Base-by-base conservation (phyloP, 2,797 vertebrate species). In the Pangasius krempfi region DNA sequence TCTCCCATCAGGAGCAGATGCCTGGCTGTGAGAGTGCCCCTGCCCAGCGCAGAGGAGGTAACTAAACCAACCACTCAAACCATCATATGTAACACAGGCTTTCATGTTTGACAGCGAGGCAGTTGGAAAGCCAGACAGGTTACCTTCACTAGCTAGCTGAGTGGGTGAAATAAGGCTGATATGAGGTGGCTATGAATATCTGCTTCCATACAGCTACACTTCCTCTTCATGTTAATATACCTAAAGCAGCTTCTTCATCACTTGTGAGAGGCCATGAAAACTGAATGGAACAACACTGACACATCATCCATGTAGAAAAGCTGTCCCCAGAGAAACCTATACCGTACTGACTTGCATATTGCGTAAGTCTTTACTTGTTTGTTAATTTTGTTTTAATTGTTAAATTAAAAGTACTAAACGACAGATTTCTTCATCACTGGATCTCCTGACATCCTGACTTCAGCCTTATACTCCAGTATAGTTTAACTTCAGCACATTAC, bases 1-100 rank as follows among this genome's bases (percentile, higher is more conserved):
- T 95, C 96, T 4, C 98, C 99, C 0, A 99, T 99, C 92, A 95
- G 97, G 86, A 99, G 99, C 92, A 95, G 99, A 87, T 99, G 99
- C 89, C 94, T 99, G 93, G 98, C 97, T 4, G 89, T 99, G 85
- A 95, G 98, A 87, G 97, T 99, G 62, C 97, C 98, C 86, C 96
- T 99, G 91, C 98, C 98, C 37, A 98, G 97, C 94, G 93, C 95
- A 52, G 98, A 98, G 86, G 98, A 99, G 92, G 99, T 98, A 94
- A 37, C n/a, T n/a, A 52, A 27, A 13, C 64, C 25, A 27, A 56
- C 52, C 44, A 10, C 37, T 40, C 18, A 37, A 14, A 9, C 27
- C 22, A 9, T 37, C 7, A n/a, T 16, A 8, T 1, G 27, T 64
- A 12, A 47, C 5, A n/a, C 58, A 62, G 25, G 18, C 52, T 58